These are phyloP conservation scores for Agelas oroides DNA, from an alignment of 37 sponge, comb jelly and placozoan genomes.

Conservation along the genomic window DNA sequence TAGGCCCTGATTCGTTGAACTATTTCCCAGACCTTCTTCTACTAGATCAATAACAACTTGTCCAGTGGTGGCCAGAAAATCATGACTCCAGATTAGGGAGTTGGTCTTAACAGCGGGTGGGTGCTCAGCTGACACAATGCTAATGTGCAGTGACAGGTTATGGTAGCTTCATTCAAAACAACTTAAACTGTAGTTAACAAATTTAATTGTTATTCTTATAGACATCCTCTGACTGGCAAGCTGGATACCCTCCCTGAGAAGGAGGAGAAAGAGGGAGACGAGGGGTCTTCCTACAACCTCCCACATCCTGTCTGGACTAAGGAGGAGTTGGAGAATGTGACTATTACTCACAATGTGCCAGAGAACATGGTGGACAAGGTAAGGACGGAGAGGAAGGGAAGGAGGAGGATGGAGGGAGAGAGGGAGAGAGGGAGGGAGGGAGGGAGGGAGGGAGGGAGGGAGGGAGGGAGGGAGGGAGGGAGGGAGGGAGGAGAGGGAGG, in stretches of 20 bases:
- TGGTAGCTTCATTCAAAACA: too few relatives aligned
- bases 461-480: conserved; percentile 45
- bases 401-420: conserved; percentile 27
- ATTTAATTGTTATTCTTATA: too few relatives aligned
- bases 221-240: not conserved
- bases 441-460: conserved; percentile 48
- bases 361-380: conserved; percentile 68
- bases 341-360: conserved; percentile 72
- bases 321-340: conserved; percentile 66
- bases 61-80: too few relatives aligned
- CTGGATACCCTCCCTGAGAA: not conserved
- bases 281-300: conserved; percentile 50
- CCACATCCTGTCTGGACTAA: conserved; percentile 88
- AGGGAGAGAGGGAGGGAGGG: conserved; percentile 56
- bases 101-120: too few relatives aligned
- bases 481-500: conserved; percentile 1
- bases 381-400: not conserved
- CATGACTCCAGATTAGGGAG: too few relatives aligned
- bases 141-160: too few relatives aligned
- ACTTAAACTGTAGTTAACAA: too few relatives aligned
- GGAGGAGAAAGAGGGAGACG: not conserved
- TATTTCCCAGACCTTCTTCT: too few relatives aligned
- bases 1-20: too few relatives aligned
- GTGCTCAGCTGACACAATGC: too few relatives aligned
- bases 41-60: too few relatives aligned